Base-by-base conservation (phyloP, 2,797 vertebrate species). In the Ciconia nigra region DNA sequence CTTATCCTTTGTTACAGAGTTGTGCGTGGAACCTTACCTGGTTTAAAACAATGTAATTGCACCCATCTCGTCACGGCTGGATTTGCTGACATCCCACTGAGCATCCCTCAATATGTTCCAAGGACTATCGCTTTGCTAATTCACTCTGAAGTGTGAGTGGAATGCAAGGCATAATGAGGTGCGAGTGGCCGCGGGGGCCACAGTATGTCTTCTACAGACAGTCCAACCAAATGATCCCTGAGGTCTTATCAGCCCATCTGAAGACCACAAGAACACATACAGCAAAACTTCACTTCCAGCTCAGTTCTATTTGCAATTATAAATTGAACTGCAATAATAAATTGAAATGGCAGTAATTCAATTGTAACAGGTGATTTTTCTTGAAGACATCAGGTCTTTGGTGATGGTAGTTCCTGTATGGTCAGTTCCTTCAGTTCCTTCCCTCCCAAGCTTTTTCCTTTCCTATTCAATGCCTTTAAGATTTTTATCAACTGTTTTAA, bases 51-150 rank as follows among this genome's bases (percentile, higher is more conserved):
- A 42, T 42, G 25, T 20, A 37, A 70, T 35, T 65, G 55, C 29
- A 26, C 17, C 21, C 33, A 46, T 33, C 55, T 51, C 7, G 0
- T n/a, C 47, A 51, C 0, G 2, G 33, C 51, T 33, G 37, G 37
- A 35, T 22, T 39, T n/a, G 47, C 28, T 29, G 59, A 28, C 46
- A 37, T 9, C 21, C 33, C 4, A 2, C n/a, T 2, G 3, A 73
- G 31, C 35, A 51, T 39, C 26, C 57, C 31, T 35, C 4, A 5
- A 31, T 18, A 49, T 1, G 3, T 11, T 41, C 20, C 47, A 37
- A 42, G 15, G 31, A 31, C 19, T 13, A 21, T 25, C 1, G 15
- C 17, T 39, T 42, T 9, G 15, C 33, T n/a, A 42, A 37, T 20
- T 72, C 31, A 15, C 26, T 35, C 41, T 12, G 21, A 42, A 54